phyloP scores from a whole-genome alignment of 2,797 vertebrate species.

The Carcharodon carcharias region DNA sequence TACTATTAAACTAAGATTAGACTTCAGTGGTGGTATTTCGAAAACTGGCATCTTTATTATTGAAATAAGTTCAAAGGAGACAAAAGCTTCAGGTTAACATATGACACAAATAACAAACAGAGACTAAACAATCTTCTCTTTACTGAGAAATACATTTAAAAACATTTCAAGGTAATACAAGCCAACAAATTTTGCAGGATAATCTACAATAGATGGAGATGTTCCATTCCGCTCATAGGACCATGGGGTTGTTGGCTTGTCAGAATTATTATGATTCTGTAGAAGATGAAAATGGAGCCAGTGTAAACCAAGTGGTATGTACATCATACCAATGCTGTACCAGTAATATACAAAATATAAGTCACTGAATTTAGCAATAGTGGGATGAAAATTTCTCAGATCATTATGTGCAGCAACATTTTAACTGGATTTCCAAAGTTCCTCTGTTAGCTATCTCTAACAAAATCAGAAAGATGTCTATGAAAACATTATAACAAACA shows the following conservation, averaged over 20 bases:
- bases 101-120: neutral
- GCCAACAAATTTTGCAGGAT: neutral
- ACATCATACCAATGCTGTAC: no score
- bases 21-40: neutral
- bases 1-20: neutral
- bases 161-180: neutral
- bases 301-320: neutral
- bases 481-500: neutral
- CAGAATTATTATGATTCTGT: neutral
- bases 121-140: neutral
- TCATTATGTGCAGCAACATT: neutral
- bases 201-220: neutral
- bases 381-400: neutral
- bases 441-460: neutral
- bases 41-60: neutral
- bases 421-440: neutral
- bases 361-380: neutral
- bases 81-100: neutral
- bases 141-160: neutral
- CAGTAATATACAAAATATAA: neutral
- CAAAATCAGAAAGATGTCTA: constrained; percentile 13
- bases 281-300: neutral
- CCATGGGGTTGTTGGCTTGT: neutral
- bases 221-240: neutral
- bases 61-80: neutral